Evolutionary conservation across 2,113 vertebrate species (phyloP).

Genomic region (Catharus minimus): DNA sequence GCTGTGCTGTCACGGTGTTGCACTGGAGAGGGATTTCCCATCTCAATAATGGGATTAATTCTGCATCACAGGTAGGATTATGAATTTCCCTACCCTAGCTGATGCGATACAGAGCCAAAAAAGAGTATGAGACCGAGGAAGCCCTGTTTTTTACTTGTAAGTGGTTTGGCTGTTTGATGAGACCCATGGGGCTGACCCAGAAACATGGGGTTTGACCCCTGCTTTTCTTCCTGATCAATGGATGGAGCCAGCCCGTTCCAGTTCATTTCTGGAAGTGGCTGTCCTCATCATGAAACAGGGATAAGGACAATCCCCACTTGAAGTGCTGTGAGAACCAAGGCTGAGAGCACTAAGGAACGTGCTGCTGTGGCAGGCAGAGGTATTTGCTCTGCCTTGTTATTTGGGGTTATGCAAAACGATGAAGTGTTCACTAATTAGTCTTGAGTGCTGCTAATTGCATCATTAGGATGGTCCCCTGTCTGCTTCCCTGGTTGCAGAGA

Average conservation of each 20-base stretch:
- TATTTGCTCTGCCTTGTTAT: background rate
- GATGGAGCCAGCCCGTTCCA: background rate
- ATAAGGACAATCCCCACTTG: background rate
- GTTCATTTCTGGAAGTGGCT: background rate
- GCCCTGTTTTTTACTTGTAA: background rate
- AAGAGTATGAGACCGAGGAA: background rate
- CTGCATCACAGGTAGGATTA: background rate
- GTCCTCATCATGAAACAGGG: background rate
- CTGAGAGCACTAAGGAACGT: background rate
- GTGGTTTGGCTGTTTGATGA: background rate
- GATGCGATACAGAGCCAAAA: background rate
- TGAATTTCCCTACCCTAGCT: background rate
- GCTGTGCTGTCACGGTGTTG: background rate
- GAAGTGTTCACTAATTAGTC: background rate
- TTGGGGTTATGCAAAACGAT: accelerated
- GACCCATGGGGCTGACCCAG: background rate
- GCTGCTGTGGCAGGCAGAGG: background rate
- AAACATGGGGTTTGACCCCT: background rate
- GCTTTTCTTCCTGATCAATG: background rate
- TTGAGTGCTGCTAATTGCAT: background rate
- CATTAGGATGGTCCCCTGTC: background rate
- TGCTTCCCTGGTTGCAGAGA: background rate
- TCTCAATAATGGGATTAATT: background rate
- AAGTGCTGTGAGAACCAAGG: background rate
- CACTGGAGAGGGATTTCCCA: background rate